Evolutionary conservation across 2,113 vertebrate genomes (phyloP).

Genomic region (Ammodytes dubius): DNA sequence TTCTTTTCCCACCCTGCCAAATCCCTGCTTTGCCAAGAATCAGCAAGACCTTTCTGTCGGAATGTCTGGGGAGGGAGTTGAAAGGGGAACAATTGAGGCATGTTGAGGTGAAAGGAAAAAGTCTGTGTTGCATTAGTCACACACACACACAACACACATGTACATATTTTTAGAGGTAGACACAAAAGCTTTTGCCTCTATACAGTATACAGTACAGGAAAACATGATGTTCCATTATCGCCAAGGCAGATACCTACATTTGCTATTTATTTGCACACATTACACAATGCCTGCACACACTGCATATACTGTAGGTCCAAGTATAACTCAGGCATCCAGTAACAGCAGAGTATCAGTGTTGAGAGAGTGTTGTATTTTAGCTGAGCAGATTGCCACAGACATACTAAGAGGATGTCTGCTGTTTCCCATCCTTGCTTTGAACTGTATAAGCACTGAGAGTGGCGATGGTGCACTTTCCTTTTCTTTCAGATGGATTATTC

Average conservation of each 20-base stretch:
- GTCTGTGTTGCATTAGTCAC: constrained; percentile 24
- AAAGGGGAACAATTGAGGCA: constrained; percentile 32
- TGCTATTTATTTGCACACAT: not conserved
- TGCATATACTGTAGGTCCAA: not conserved
- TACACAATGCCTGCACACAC: constrained; percentile 5
- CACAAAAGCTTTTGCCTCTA: not conserved
- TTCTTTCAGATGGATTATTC: too few relatives aligned
- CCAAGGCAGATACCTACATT: not conserved
- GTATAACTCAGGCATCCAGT: not conserved
- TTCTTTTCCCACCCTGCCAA: constrained; percentile 16
- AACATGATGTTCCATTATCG: constrained; percentile 1
- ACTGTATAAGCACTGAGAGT: constrained; percentile 81
- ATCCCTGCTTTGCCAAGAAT: constrained; percentile 55
- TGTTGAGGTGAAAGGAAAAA: constrained; percentile 26
- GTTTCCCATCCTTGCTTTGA: constrained; percentile 65
- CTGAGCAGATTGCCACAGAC: constrained; percentile 77
- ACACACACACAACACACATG: not conserved
- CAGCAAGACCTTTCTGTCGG: constrained; percentile 59
- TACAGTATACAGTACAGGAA: not conserved
- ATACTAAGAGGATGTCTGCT: constrained; percentile 77
- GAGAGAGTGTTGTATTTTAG: constrained; percentile 78
- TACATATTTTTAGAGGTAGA: not conserved
- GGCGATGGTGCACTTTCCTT: constrained; percentile 71
- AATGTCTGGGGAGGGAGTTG: constrained; percentile 49
- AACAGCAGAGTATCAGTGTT: constrained; percentile 42